Conservation (phyloP, 2,113 vertebrate genomes). For the Camelus dromedarius region DNA sequence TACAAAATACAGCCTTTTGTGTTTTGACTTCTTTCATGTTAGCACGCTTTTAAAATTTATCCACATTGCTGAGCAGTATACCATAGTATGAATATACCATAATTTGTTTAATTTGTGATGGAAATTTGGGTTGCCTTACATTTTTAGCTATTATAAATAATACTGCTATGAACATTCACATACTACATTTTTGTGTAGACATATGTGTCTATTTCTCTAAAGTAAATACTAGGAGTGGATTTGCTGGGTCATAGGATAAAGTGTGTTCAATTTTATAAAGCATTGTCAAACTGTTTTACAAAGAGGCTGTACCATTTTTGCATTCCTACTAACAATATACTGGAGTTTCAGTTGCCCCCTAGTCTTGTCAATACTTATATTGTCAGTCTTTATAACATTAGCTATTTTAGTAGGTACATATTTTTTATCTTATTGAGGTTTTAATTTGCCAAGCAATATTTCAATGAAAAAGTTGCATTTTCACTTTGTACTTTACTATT, state of each 20-base stretch:
- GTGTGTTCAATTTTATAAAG: neutral
- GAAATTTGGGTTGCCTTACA: neutral
- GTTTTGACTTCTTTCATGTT: neutral
- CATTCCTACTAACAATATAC: neutral
- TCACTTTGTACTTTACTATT: neutral
- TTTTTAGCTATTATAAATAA: slow-evolving; percentile 4
- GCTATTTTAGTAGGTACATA: neutral
- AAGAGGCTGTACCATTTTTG: neutral
- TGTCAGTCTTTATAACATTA: neutral
- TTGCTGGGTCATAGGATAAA: neutral
- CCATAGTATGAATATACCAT: neutral
- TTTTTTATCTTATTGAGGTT: neutral
- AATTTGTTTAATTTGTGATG: neutral
- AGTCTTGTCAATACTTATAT: neutral
- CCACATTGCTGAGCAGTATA: neutral
- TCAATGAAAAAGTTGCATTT: neutral
- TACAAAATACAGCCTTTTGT: neutral
- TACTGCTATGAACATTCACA: neutral
- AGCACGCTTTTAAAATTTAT: slow-evolving; percentile 9
- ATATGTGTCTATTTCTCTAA: slow-evolving; percentile 4
- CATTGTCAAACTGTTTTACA: neutral
- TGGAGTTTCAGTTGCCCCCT: neutral
- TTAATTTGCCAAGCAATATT: slow-evolving; percentile 8
- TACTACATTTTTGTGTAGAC: neutral
- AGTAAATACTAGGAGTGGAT: neutral